phyloP scores from a whole-genome alignment of 2,888 invertebrate genomes.

The Anodontia alba region DNA sequence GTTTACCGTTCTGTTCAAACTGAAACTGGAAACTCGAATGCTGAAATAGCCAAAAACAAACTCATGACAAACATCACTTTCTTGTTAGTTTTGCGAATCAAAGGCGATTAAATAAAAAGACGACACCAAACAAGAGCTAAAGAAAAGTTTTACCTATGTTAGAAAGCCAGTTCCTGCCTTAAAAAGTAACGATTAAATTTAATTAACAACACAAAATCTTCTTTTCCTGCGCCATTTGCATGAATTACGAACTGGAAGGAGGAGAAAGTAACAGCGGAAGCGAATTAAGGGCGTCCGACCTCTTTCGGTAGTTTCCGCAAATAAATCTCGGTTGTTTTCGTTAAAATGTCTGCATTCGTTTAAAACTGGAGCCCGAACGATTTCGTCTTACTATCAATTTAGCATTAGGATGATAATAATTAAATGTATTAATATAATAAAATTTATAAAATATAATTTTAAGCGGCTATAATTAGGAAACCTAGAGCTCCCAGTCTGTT shows the following conservation, averaged over 20 bases:
- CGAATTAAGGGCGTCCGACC: no score
- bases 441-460: no score
- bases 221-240: conserved; percentile 52
- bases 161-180: neutral
- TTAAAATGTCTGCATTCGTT: no score
- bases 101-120: neutral
- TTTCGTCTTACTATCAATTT: no score
- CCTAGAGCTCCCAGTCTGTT: no score
- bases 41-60: neutral
- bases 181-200: neutral
- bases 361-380: no score
- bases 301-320: no score
- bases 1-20: neutral
- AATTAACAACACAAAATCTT: neutral
- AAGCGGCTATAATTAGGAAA: no score
- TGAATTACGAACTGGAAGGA: conserved; percentile 30
- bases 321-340: no score
- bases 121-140: neutral
- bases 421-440: no score
- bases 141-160: neutral
- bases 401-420: no score
- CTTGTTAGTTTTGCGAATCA: neutral
- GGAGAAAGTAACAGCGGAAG: conserved; percentile 54
- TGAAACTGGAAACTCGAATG: conserved; percentile 4
- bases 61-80: neutral